phyloP scores from a whole-genome alignment of 2,888 invertebrate species.

The Cyrtodaria siliqua region DNA sequence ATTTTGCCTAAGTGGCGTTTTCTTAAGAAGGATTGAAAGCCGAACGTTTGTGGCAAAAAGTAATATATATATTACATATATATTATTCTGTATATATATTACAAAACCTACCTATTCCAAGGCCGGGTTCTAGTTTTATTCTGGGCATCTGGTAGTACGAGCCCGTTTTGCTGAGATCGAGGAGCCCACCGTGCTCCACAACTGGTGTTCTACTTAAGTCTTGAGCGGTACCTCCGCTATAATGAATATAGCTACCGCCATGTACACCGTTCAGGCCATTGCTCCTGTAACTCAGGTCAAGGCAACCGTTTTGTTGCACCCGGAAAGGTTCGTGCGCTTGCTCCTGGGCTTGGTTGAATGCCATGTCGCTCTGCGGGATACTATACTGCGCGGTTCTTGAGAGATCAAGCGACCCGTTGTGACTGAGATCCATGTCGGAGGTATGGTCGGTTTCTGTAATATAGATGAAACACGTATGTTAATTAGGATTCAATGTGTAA shows the following conservation, averaged over 20 bases:
- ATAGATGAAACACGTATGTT: too few relatives aligned
- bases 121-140: constrained; percentile 58
- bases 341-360: constrained; percentile 7
- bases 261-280: background rate
- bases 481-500: too few relatives aligned
- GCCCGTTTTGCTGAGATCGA: constrained; percentile 33
- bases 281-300: background rate
- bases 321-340: background rate
- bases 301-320: background rate
- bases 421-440: constrained; percentile 52
- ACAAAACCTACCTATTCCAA: constrained; percentile 50
- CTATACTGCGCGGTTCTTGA: constrained; percentile 29
- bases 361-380: background rate
- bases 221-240: constrained; percentile 28
- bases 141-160: constrained; percentile 37
- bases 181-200: constrained; percentile 1
- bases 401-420: constrained; percentile 34
- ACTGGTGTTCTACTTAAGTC: background rate
- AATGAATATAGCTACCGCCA: constrained; percentile 20
- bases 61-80: too few relatives aligned
- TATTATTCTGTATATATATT: too few relatives aligned
- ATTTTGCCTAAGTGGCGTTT: too few relatives aligned
- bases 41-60: too few relatives aligned
- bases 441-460: constrained; percentile 38
- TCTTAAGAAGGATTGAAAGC: too few relatives aligned